Base-by-base conservation (phyloP, 2,797 vertebrate species). In the Enteromius radiatus region DNA sequence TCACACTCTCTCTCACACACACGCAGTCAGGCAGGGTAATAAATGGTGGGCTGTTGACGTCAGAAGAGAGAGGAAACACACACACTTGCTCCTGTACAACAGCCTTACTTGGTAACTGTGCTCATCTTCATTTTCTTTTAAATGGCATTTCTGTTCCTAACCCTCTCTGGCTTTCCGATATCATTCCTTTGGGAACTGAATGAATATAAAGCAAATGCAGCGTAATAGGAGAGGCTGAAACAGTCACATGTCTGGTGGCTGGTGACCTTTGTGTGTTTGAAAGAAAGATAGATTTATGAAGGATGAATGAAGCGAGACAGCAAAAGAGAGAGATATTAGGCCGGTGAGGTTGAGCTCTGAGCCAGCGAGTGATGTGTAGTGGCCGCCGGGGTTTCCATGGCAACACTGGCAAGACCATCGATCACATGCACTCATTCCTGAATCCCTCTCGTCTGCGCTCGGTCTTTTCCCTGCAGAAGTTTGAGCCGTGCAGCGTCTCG, bases 381-480 rank as follows among this genome's bases (percentile, higher is more conserved):
- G 80, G 84, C 79, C 75, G 11, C 68, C 49, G 41, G 63, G 86
- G 88, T 91, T 91, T 87, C 89, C 82, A 90, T 90, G 87, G 87
- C 75, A 84, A 91, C 81, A 31, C 84, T 78, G 79, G 84, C 81
- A 85, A 86, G 87, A 82, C 87, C 85, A 90, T 88, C 79, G 81
- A 86, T 80, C 84, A 83, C 81, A 78, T 41, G 45, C 70, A 31
- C 71, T 78, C 68, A 69, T 36, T 76, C 64, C 28, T 56, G 80
- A 82, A 82, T 76, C 33, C 61, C 47, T 82, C 61, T 67, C 4
- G 69, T 33, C 69, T 38, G 28, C 1, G 12, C 65, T 45, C 47
- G 0, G 31, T 73, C 7, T 59, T 31, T 33, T 77, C 31, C 15
- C 78, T 31, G n/a, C 36, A 56, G 65, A 80, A 79, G 69, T 80